A percentile compares a stretch with the other conserved stretches of the same genome.
Evolutionary conservation across 2,113 vertebrate genomes (phyloP).

Genomic region (Petaurus breviceps): DNA sequence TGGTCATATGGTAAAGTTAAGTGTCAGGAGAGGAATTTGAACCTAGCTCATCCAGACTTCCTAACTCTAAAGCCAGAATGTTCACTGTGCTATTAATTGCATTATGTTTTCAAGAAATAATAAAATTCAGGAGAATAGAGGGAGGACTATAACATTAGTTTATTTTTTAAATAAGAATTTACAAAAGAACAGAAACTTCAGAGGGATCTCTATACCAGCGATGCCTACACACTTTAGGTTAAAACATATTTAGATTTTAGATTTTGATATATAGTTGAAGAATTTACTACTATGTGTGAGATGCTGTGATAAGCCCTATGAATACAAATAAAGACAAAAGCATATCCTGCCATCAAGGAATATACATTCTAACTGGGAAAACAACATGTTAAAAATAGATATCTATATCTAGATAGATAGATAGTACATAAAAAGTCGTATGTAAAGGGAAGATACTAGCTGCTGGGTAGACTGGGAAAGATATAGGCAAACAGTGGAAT

Average conservation of each 20-base stretch:
- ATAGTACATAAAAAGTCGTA: neutral
- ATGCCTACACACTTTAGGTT: neutral
- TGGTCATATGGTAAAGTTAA: neutral
- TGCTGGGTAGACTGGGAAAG: neutral
- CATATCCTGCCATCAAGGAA: neutral
- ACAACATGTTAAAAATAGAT: neutral
- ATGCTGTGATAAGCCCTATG: neutral
- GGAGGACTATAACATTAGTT: slow-evolving; percentile 12
- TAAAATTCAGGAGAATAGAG: neutral
- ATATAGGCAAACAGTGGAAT: neutral
- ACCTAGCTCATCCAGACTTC: neutral
- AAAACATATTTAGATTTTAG: neutral
- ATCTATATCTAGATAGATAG: neutral
- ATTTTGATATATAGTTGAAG: neutral
- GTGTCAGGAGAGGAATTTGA: neutral
- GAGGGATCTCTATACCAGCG: neutral
- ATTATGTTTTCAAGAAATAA: neutral
- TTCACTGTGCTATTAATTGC: neutral
- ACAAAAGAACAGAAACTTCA: neutral
- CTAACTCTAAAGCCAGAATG: neutral
- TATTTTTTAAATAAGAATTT: slow-evolving; percentile 39
- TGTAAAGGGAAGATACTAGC: neutral
- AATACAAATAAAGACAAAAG: neutral
- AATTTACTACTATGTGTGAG: neutral
- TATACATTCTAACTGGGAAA: neutral